A percentile compares a stretch with the other conserved stretches of the same genome.
Evolutionary conservation across 1,140 invertebrate species (phyloP).

Genomic region (Apis dorsata): DNA sequence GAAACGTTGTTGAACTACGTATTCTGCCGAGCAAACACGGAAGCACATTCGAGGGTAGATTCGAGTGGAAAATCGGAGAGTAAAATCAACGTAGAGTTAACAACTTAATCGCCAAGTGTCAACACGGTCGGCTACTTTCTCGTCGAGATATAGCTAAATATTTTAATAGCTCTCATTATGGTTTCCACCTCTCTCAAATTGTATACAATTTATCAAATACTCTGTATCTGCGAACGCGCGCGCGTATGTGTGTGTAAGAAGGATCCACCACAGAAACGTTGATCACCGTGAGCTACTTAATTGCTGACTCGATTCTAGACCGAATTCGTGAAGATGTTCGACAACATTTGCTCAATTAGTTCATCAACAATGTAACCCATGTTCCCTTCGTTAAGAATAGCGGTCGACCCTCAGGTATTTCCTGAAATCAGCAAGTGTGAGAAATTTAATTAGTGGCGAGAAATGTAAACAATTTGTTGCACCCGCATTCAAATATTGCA

Average conservation of each 20-base stretch:
- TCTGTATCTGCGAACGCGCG: too few relatives aligned
- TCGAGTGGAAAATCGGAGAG: neutral
- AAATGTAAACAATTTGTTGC: slow-evolving; percentile 1
- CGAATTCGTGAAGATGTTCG: neutral
- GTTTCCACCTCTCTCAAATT: neutral
- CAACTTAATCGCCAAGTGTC: neutral
- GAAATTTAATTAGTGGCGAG: slow-evolving; percentile 32
- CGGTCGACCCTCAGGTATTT: neutral
- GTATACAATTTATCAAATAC: too few relatives aligned
- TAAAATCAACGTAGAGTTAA: neutral
- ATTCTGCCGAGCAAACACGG: neutral
- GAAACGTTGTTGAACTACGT: neutral
- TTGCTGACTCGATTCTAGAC: neutral
- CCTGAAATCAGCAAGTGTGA: slow-evolving; percentile 8
- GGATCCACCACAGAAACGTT: slow-evolving; percentile 9
- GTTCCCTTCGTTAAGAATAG: slow-evolving; percentile 35
- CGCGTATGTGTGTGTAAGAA: too few relatives aligned
- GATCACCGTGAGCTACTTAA: neutral
- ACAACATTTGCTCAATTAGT: slow-evolving; percentile 12
- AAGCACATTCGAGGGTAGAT: neutral
- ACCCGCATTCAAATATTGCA: neutral
- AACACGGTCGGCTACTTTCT: neutral
- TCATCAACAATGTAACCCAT: slow-evolving; percentile 22
- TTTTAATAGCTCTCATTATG: neutral
- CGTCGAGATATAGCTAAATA: neutral